phyloP scores from a whole-genome alignment of 2,113 vertebrate genomes.

The pig (Sus scrofa) region DNA sequence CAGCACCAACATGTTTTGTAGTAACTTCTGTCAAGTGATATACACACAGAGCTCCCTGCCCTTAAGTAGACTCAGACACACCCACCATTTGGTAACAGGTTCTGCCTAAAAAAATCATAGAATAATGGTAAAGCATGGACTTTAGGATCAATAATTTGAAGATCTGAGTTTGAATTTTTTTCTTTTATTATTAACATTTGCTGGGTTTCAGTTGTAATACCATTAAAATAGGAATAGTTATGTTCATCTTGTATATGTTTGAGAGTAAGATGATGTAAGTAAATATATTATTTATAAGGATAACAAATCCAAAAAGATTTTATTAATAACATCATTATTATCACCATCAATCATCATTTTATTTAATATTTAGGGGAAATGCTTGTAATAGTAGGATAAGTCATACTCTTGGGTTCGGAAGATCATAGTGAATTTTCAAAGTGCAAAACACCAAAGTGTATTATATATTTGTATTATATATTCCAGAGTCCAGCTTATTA shows the following conservation, averaged over 20 bases:
- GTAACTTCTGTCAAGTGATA: conserved; percentile 66
- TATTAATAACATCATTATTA: not conserved
- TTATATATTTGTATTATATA: not conserved
- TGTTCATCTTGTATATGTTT: not conserved
- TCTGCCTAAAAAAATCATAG: conserved; percentile 12
- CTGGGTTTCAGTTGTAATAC: not conserved
- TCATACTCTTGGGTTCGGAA: not conserved
- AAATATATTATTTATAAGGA: not conserved
- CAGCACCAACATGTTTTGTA: conserved; percentile 9
- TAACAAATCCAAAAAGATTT: not conserved
- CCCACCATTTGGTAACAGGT: not conserved
- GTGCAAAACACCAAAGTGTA: not conserved
- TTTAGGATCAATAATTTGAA: not conserved
- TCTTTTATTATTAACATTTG: conserved; percentile 35
- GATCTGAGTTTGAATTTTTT: not conserved
- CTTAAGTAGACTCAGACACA: not conserved
- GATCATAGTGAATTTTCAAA: conserved; percentile 1
- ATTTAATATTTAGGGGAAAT: not conserved
- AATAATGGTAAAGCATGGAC: not conserved
- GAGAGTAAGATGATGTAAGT: not conserved
- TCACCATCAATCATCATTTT: not conserved
- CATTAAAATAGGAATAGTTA: not conserved
- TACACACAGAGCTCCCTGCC: not conserved
- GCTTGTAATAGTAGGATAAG: not conserved
- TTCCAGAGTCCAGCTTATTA: not conserved